Percentiles rank a stretch among this genome's conserved stretches.
phyloP scores from a whole-genome alignment of 2,113 vertebrate species.

The Plecotus auritus region DNA sequence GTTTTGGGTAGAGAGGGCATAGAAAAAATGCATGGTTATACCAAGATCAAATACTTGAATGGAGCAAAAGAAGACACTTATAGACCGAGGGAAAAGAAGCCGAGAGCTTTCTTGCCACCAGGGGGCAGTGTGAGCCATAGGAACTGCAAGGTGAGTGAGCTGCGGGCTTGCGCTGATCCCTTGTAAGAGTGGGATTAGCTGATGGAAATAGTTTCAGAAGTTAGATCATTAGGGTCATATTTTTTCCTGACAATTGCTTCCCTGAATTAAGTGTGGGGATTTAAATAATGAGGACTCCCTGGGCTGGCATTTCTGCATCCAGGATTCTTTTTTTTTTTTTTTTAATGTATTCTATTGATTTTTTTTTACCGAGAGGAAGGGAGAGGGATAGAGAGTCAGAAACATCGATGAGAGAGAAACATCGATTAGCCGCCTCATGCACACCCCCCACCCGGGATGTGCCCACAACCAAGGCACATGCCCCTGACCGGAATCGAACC shows the following conservation, averaged over 20 bases:
- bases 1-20: not conserved
- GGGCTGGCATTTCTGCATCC: not conserved
- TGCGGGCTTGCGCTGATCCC: not conserved
- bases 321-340: no score
- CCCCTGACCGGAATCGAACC: no score
- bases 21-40: not conserved
- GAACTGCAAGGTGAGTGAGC: fast-evolving
- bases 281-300: not conserved
- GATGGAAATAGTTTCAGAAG: not conserved
- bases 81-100: not conserved
- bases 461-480: no score
- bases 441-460: no score
- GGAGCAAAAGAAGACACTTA: not conserved
- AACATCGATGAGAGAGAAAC: no score
- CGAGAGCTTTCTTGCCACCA: not conserved
- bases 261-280: not conserved
- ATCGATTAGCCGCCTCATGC: no score
- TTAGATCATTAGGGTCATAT: not conserved
- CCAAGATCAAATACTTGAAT: not conserved
- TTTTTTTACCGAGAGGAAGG: no score
- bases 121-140: constrained; percentile 50
- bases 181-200: not conserved
- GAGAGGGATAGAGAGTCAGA: no score
- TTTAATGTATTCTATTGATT: no score
- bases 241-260: not conserved